Evolutionary conservation across 2,888 invertebrate species (phyloP), one percentile per base, ranked within the genome.

Genomic region (Clostera curtula): DNA sequence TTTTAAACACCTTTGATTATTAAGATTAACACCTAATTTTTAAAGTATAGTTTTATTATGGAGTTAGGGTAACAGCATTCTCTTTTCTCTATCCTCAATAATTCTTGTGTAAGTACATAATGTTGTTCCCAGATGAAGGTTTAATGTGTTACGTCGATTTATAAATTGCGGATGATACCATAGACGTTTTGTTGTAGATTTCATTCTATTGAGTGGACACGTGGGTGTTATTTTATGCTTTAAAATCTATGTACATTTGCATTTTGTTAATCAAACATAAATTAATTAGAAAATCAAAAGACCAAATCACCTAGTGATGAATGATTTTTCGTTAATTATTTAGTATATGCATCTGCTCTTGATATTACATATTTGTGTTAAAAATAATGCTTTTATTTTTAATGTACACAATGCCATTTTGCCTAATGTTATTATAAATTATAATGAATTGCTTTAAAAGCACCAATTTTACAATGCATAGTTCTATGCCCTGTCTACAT

Each of bases 401-500:
- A 77, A 75, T 77, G 70, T 76, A 79, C 79, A 79, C 80, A 79
- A 74, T 82, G 83, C 83, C 83, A 82, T 83, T 82, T 82, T 83
- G 83, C 83, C 80, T 82, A 83, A 79, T 82, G 76, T 83, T 82
- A 82, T 80, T 77, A 79, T 79, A 80, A 79, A 80, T 83, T 82
- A 80, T 80, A 80, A 51, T 72, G 71, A 73, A 82, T 75, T 82
- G 82, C 83, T 83, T 83, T 70, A 82, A 83, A 83, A 83, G 82
- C 83, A 83, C 80, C 77, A 79, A 74, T 76, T 82, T 80, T 83
- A 83, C 80, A 82, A 79, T 79, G 74, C 79, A 80, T 79, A 79
- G 75, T 73, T 79, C 75, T 83, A 80, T 79, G 76, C 72, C 77
- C 77, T 80, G 80, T 80, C 80, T 83, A 82, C 79, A 79, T 72